Evolutionary conservation across 2,888 invertebrate genomes (phyloP), one percentile per base, ranked within the genome.

Genomic region (Frankliniella intonsa): DNA sequence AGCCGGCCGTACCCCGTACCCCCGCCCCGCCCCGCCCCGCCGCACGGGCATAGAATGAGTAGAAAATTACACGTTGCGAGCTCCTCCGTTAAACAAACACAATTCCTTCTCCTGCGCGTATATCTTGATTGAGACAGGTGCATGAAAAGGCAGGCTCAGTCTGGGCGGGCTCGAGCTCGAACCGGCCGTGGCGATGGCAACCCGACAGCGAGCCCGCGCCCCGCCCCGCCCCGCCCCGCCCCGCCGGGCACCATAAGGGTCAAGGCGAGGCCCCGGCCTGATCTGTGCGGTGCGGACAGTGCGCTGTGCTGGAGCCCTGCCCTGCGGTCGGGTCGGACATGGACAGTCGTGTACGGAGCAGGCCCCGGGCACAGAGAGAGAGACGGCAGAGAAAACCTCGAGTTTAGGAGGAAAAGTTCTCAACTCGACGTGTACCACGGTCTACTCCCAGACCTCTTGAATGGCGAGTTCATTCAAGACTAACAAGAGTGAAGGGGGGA

Each of bases 1-100:
- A 7, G 25, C 69, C 38, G 38, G 3, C 38, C 38, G 2, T 2
- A 3, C 2, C 38, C 2, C 3, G 5, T 38, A 38, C 38, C 69
- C 22, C 69, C n/a, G 69, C 69, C 69, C 69, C 25, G 11, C 1
- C 69, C 11, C 22, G 69, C 69, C 69, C 69, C 0, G 69, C 69
- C 55, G 14, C 55, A 55, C 55, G 2, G 69, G 69, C 69, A 25
- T 25, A 76, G 69, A 25, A 76, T 76, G 69, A 76, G 69, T 76
- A 76, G 69, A 76, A 76, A 76, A 76, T 76, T 76, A 76, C 69
- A 76, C 69, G 69, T 76, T 76, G 69, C 69, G 69, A 22, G 69
- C 22, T 25, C 69, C 69, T 9, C 69, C 69, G 69, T 76, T 76
- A 76, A 76, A 76, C 69, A 76, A 76, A 76, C 69, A 76, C 69